Evolutionary conservation across 2,113 vertebrate genomes (phyloP).

Genomic region (Ochotona princeps): DNA sequence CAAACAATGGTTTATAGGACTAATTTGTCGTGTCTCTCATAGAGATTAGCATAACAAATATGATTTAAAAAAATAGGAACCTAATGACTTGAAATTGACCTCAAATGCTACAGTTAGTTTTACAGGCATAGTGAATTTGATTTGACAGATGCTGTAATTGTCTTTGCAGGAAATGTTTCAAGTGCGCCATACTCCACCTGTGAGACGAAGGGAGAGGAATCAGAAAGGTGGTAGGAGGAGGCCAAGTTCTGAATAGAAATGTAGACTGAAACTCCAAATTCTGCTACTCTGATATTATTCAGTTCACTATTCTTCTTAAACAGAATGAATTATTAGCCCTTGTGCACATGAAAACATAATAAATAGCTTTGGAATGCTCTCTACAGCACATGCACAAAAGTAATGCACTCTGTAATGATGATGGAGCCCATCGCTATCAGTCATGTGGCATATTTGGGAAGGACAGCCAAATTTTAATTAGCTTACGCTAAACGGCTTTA

Average conservation of each 20-base stretch:
- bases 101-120: not conserved
- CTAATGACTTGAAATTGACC: conserved; percentile 2
- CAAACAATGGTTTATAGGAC: not conserved
- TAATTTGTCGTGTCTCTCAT: not conserved
- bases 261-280: not conserved
- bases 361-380: conserved; percentile 44
- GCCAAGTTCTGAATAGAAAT: not conserved
- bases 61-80: not conserved
- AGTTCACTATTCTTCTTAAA: conserved; percentile 41
- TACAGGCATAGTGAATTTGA: not conserved
- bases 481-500: conserved; percentile 59
- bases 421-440: conserved; percentile 42
- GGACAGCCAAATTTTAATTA: conserved; percentile 73
- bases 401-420: conserved; percentile 69
- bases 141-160: not conserved
- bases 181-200: not conserved
- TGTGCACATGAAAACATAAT: conserved; percentile 42
- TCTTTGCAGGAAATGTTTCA: not conserved
- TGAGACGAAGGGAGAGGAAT: not conserved
- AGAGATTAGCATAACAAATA: not conserved
- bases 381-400: conserved; percentile 54
- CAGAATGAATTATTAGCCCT: not conserved
- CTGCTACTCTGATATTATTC: not conserved
- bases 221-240: not conserved
- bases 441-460: conserved; percentile 63